Base-by-base conservation (phyloP, 1,140 invertebrate species). In the Drosophila ercepeae region DNA sequence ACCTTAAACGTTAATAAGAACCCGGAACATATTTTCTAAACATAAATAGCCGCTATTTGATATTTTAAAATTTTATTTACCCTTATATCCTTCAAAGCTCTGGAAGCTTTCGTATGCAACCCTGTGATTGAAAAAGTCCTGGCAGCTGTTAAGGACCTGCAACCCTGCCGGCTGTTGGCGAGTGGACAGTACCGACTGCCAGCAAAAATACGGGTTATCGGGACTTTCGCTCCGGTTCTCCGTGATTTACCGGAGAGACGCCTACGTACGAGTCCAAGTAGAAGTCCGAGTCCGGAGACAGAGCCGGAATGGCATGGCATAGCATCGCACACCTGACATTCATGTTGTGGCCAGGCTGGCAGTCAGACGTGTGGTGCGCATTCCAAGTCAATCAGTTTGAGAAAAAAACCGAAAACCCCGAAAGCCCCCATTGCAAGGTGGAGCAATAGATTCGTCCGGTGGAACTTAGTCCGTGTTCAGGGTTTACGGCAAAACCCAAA, bases 281-380 rank as follows among this genome's bases (percentile, higher is more conserved):
- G 19, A 18, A 32, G 8, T 48, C 27, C 50, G 51, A 74, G 61
- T 54, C 41, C 64, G 59, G 70, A 60, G 48, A 49, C 46, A 42
- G 75, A 83, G 75, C 82, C 78, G 82, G 83, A 88, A 75, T 73
- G 54, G 60, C 74, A 60, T 60, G 13, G 48, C 53, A 14, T 32
- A 48, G 53, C 36, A 64, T 72, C 74, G 82, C 82, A 86, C 82
- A 86, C 82, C 82, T 86, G 82, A 86, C 82, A 88, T 88, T 88
- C 82, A 81, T 88, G 83, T 88, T 88, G 82, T 88, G 82, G 83
- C 82, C 65, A 89, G 74, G 74, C 69, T 89, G 78, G 61, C 77
- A 88, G 83, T 88, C 78, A 89, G 82, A 89, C 83, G 82, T 86
- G 83, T 88, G 73, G 74, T 78, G 78, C 78, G 78, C 53, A 68